Base-by-base conservation (phyloP, 2,113 vertebrate species). In the Labeo catla region DNA sequence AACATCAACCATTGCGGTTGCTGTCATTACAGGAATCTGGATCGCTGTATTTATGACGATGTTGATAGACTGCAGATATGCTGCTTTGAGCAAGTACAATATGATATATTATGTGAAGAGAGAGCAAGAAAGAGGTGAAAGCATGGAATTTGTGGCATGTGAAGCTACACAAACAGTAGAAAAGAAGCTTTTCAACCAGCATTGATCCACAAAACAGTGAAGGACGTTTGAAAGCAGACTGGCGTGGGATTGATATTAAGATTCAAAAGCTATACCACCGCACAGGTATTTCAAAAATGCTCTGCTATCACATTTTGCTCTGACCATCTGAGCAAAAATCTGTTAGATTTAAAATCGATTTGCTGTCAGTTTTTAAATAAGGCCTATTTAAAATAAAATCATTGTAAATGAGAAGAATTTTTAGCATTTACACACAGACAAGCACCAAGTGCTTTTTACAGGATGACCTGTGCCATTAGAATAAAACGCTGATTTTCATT, bases 321-420 rank as follows among this genome's bases (percentile, higher is more conserved):
- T 50, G 45, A 59, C 76, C 76, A n/a, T 79, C 52, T 11, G 34
- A 59, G 76, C 52, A 79, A 79, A 59, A 39, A 43, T 79, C 28
- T 59, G 6, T 80, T 6, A 61, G 77, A 61, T 63, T 80, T 15
- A 15, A n/a, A 61, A 80, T 61, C n/a, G 57, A 80, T 80, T 63
- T 61, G 36, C 77, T 63, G 57, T 80, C 57, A 45, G 19, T 12
- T 80, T 45, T 61, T 15, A 36, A 79, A 49, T 78, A 21, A 80
- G 9, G 21, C 9, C 6, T 45, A 57, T 77, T 77, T 54, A 36
- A 57, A 77, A 77, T 49, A 54, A 39, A 78, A 78, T 36, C n/a
- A 28, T 2, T 36, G 65, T 47, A 19, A 45, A 45, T 28, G 8
- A 7, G 59, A 21, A 47, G 8, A 21, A 23, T 15, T 23, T 61